Conservation (phyloP, 2,797 vertebrate species). For the Margarornis squamiger region DNA sequence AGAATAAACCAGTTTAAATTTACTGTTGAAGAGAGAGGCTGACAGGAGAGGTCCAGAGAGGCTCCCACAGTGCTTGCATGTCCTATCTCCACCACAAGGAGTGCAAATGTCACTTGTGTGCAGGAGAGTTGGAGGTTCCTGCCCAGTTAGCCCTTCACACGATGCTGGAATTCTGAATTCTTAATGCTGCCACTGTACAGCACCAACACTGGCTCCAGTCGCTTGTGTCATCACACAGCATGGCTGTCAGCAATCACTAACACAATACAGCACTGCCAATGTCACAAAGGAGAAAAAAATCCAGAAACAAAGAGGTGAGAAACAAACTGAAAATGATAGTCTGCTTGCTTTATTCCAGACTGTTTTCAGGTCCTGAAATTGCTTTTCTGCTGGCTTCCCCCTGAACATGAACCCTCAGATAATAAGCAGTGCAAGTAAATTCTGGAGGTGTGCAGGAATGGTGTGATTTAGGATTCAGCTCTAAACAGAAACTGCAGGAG, state of each 20-base stretch:
- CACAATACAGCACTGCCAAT: neutral
- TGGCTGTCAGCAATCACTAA: neutral
- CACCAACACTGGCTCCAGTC: neutral
- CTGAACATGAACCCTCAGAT: neutral
- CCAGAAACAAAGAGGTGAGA: neutral
- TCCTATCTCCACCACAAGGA: neutral
- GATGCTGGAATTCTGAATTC: neutral
- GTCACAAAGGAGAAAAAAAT: neutral
- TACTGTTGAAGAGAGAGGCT: neutral
- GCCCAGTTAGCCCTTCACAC: neutral
- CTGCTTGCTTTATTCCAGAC: neutral
- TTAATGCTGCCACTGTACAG: fast-evolving
- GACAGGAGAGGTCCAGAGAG: neutral
- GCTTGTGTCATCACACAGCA: neutral
- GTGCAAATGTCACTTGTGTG: neutral
- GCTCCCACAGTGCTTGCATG: neutral
- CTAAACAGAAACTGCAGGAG: neutral
- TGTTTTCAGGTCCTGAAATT: neutral
- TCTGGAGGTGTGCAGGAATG: neutral
- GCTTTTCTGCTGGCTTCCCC: neutral
- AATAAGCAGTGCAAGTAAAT: neutral
- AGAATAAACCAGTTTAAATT: neutral
- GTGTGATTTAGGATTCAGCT: neutral
- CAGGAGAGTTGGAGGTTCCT: neutral
- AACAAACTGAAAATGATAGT: neutral